Percentiles rank a stretch among this genome's conserved stretches.
phyloP scores from a whole-genome alignment of 2,888 invertebrate species.

The Habroteleia sp. region DNA sequence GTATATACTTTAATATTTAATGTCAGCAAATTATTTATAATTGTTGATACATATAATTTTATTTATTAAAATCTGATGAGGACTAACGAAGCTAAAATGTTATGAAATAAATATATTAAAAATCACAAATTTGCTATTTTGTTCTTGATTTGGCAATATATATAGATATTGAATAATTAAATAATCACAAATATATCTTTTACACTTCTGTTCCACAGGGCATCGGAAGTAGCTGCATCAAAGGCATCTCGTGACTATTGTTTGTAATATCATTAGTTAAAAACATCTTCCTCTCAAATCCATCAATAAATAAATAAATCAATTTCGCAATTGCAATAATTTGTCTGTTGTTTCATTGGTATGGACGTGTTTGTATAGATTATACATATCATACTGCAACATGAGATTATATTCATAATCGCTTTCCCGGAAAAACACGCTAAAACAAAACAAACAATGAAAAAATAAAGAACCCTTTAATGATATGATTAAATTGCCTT shows the following conservation, averaged over 20 bases:
- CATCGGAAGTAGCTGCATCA: conserved; percentile 76
- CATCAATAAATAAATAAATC: conserved; percentile 74
- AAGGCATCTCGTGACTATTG: conserved; percentile 80
- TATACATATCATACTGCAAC: conserved; percentile 68
- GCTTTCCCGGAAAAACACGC: no score
- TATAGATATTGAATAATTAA: no score
- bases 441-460: no score
- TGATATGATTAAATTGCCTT: conserved; percentile 42
- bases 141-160: no score
- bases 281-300: conserved; percentile 32
- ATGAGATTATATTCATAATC: conserved; percentile 65
- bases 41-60: no score
- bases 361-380: conserved; percentile 72
- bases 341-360: conserved; percentile 64
- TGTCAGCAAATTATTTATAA: no score
- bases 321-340: conserved; percentile 68
- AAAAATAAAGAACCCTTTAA: neutral
- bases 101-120: no score
- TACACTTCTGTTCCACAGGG: conserved; percentile 69
- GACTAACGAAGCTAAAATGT: no score
- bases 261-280: conserved; percentile 64
- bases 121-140: no score
- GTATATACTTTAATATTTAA: no score
- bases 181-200: no score
- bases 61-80: no score